These are phyloP conservation scores for Stegostoma tigrinum DNA, from an alignment of 2,113 vertebrate genomes.

Conservation along the genomic window DNA sequence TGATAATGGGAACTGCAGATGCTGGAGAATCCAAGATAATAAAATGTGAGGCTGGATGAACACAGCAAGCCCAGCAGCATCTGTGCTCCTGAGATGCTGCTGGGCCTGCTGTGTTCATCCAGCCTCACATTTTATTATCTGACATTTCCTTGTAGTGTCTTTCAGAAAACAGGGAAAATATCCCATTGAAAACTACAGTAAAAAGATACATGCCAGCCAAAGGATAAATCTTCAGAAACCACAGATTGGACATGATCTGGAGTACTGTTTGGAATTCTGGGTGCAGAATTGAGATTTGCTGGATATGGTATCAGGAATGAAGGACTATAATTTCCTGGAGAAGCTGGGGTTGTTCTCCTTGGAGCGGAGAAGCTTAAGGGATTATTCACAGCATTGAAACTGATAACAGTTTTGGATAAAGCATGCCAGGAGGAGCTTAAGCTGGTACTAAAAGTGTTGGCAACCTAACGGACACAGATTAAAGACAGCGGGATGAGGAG, in stretches of 20 bases:
- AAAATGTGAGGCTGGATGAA: too few species aligned
- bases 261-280: not conserved
- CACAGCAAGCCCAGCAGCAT: too few species aligned
- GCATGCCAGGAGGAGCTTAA: not conserved
- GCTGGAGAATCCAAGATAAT: too few species aligned
- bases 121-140: too few species aligned
- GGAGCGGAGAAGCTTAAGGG: not conserved
- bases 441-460: not conserved
- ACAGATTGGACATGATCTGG: not conserved
- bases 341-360: not conserved
- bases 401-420: not conserved
- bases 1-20: too few species aligned
- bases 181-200: too few species aligned
- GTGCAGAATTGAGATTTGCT: not conserved
- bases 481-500: not conserved
- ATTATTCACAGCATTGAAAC: not conserved
- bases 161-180: not conserved
- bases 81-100: too few species aligned
- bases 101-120: too few species aligned
- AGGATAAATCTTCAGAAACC: too few species aligned
- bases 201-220: too few species aligned
- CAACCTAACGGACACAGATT: not conserved
- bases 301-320: not conserved
- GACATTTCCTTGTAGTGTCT: too few species aligned
- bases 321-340: not conserved